These are phyloP conservation scores for Tetragonula clypearis DNA, from an alignment of 1,140 invertebrate species.

Conservation along the genomic window DNA sequence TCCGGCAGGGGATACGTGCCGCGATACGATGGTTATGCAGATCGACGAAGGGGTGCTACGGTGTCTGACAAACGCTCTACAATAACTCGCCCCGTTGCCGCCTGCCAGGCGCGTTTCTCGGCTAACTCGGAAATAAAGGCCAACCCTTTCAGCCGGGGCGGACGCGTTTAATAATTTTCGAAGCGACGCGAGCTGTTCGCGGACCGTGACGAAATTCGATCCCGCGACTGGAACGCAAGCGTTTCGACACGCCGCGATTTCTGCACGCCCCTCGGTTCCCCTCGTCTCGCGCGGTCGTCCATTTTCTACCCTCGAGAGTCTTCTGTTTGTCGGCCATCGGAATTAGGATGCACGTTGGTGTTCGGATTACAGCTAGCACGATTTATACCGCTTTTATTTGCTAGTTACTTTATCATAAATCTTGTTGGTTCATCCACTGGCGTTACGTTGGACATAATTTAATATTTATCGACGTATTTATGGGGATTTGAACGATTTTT, in stretches of 20 bases:
- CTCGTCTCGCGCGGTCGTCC: background rate
- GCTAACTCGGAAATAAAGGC: slow-evolving; percentile 60
- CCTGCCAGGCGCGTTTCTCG: slow-evolving; percentile 27
- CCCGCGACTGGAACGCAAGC: background rate
- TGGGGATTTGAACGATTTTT: too few species aligned
- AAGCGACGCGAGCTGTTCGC: background rate
- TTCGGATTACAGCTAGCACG: too few species aligned
- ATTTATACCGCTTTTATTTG: background rate
- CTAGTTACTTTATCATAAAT: background rate
- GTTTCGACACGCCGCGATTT: slow-evolving; percentile 21
- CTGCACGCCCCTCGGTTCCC: slow-evolving; percentile 23
- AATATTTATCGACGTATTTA: too few species aligned
- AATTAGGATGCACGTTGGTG: too few species aligned
- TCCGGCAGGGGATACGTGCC: slow-evolving; percentile 39
- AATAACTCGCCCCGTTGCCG: slow-evolving; percentile 66
- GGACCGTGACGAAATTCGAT: slow-evolving; percentile 34
- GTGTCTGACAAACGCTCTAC: slow-evolving; percentile 68
- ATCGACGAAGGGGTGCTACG: slow-evolving; percentile 70
- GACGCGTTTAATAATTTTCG: slow-evolving; percentile 40
- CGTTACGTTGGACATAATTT: too few species aligned
- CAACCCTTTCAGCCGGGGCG: slow-evolving; percentile 43
- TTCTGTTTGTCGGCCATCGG: background rate
- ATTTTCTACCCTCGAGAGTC: background rate
- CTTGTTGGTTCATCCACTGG: too few species aligned
- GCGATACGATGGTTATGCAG: slow-evolving; percentile 74